Base-by-base conservation (phyloP, 2,888 invertebrate genomes). In the Masnerella sp. region DNA sequence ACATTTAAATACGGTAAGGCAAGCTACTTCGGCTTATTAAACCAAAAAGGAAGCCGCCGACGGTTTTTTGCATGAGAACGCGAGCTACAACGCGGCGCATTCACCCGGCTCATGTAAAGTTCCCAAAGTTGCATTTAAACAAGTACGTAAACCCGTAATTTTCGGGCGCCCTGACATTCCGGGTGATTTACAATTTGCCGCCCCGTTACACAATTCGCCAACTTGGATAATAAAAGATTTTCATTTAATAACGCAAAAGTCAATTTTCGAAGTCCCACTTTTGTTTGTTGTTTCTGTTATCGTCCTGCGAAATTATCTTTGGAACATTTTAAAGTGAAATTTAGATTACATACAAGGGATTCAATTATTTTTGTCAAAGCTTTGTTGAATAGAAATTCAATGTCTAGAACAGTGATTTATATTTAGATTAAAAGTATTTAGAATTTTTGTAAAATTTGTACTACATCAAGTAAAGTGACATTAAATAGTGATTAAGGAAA, bases 301-400 rank as follows among this genome's bases (percentile, higher is more conserved):
- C 30, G 30, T 45, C 30, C 28, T 30, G 15, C 45, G 30, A 40
- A 40, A n/a, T n/a, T n/a, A n/a, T n/a, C n/a, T n/a, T n/a, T n/a
- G n/a, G n/a, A n/a, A n/a, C n/a, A n/a, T n/a, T n/a, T n/a, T n/a
- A n/a, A n/a, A n/a, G n/a, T n/a, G n/a, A n/a, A n/a, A n/a, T n/a
- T n/a, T n/a, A n/a, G n/a, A n/a, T n/a, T n/a, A n/a, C n/a, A n/a
- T n/a, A n/a, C 40, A 20, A 30, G 5, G 25, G 45, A 15, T 30
- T 4, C 25, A 25, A 15, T 45, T 45, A 28, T 14, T 15, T 14
- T 17, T 2, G 12, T 14, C 14, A 14, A 12, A 43, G 9, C 25
- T 30, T 15, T 9, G 45, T 14, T 30, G 28, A n/a, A n/a, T n/a
- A n/a, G n/a, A n/a, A n/a, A n/a, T n/a, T n/a, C n/a, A n/a, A n/a